phyloP scores from a whole-genome alignment of 2,797 vertebrate genomes.

The Spinus olivaceus region DNA sequence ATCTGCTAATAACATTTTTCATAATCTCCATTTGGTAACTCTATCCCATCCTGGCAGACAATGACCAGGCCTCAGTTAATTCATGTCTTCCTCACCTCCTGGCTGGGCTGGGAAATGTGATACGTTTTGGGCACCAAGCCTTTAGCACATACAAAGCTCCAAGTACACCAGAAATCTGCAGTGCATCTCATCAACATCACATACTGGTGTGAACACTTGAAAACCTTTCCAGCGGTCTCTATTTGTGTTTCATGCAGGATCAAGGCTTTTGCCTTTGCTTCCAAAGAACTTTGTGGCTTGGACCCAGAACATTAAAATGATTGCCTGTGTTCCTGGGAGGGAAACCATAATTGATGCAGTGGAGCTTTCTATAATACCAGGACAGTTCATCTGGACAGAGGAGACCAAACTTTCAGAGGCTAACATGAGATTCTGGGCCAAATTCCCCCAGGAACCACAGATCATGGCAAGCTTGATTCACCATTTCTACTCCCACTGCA shows the following conservation, averaged over 20 bases:
- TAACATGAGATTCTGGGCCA: background rate
- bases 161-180: constrained; percentile 24
- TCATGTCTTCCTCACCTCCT: constrained; percentile 48
- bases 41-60: constrained; percentile 36
- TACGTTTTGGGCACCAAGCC: constrained; percentile 5
- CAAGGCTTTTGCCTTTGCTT: background rate
- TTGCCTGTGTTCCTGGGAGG: background rate
- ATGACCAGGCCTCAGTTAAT: constrained; percentile 20
- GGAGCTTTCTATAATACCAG: background rate
- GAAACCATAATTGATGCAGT: background rate
- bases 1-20: constrained; percentile 53
- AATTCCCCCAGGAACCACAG: background rate
- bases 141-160: background rate
- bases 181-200: background rate
- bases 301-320: background rate
- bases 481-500: background rate
- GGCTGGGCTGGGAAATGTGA: background rate
- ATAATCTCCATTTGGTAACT: constrained; percentile 36
- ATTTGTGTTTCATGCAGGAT: background rate
- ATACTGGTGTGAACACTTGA: constrained; percentile 11
- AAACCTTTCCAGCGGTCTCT: background rate
- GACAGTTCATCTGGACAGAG: background rate
- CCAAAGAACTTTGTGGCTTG: constrained; percentile 7
- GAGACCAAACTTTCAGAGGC: background rate
- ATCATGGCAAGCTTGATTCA: background rate